Base-by-base conservation (phyloP, 2,113 vertebrate species). In the Pygoscelis antarcticus region DNA sequence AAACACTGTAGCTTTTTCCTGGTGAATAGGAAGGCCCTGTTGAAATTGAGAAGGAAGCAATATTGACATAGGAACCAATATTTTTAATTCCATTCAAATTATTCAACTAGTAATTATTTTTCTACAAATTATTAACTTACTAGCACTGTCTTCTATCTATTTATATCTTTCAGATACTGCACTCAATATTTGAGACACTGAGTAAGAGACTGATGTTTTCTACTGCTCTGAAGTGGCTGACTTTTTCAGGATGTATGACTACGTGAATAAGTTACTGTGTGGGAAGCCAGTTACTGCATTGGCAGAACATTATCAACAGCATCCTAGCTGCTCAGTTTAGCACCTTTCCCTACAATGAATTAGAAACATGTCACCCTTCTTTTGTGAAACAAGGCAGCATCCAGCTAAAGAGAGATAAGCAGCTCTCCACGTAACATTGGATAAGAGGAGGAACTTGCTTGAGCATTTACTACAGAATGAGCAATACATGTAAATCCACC, bases 1-100 rank as follows among this genome's bases (percentile, higher is more conserved):
- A 97, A 83, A 83, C 96, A 97, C 54, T 97, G 82, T 15, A 93
- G 71, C 17, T 83, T 96, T 95, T 96, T 90, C 75, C 70, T 88
- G 34, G 95, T 97, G 90, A 94, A 96, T 74, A 97, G 79, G 84
- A 97, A 96, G 68, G 95, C 96, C 79, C 96, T 97, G 95, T 96
- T 90, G 85, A 94, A 93, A 90, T 88, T 36, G 57, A 96, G 60
- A 96, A 91, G 62, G 30, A 96, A 84, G 30, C 7, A 81, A 69
- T 47, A 26, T 74, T 89, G 26, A 47, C 38, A 70, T 7, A 58
- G 27, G 34, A 89, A 89, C 34, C 9, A 74, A 30, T 76, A 64
- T 69, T 68, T 72, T 61, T 12, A 75, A 81, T 66, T 76, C 0
- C 40, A 7, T 62, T 74, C 3, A 47, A 89, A 89, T 62, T 38